Conservation (phyloP, 1,140 invertebrate genomes). For the Aphidius gifuensis region DNA sequence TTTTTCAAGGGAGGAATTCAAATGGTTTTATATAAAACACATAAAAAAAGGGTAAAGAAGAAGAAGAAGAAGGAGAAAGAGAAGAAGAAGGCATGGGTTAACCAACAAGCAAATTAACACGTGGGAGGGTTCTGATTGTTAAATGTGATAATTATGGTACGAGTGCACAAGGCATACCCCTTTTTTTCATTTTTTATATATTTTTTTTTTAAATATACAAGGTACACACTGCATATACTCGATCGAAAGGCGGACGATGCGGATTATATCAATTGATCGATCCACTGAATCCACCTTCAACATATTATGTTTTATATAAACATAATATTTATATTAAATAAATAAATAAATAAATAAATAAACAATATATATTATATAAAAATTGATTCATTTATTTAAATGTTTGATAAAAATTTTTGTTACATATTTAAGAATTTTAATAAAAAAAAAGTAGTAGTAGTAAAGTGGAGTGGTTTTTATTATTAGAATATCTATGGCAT, state of each 20-base stretch:
- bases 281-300: constrained; percentile 9
- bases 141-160: constrained; percentile 48
- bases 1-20: constrained; percentile 17
- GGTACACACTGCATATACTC: constrained; percentile 12
- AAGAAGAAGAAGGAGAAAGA: constrained; percentile 28
- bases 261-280: constrained; percentile 33
- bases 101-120: constrained; percentile 58
- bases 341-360: neutral
- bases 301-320: neutral
- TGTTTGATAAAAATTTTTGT: too few species aligned
- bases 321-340: neutral
- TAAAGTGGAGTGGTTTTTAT: too few species aligned
- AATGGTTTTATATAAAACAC: too few species aligned
- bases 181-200: constrained; percentile 13
- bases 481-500: constrained; percentile 14
- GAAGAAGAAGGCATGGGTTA: constrained; percentile 36
- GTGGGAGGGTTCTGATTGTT: constrained; percentile 47
- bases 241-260: constrained; percentile 37
- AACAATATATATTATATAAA: too few species aligned
- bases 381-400: too few species aligned
- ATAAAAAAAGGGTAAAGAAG: constrained; percentile 24
- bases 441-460: too few species aligned
- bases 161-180: constrained; percentile 17
- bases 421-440: too few species aligned
- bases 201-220: constrained; percentile 10